Evolutionary conservation across 2,888 invertebrate species (phyloP), one percentile per base, ranked within the genome.

Genomic region (Eucera pruinosa): DNA sequence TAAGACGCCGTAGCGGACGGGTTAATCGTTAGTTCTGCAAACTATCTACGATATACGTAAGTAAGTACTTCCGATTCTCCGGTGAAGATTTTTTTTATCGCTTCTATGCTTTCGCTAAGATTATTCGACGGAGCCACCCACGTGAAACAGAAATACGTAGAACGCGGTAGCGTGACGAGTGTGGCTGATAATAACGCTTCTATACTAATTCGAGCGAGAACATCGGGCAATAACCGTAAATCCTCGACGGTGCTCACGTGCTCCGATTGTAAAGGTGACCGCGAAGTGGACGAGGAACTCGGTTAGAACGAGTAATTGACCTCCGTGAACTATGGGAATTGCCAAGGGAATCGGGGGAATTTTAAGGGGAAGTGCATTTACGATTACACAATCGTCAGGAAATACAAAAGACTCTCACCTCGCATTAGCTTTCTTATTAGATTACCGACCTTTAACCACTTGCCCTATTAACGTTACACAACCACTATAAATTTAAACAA

Each of bases 121-220:
- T 20, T 2, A n/a, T 20, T 45, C 9, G 7, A 27, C 18, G 30
- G n/a, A 41, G 20, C 54, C 67, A 60, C 77, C 82, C 77, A 82
- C 83, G 71, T 64, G 33, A 80, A 72, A 68, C 66, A 70, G 78
- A 74, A 70, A 70, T 54, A 23, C 58, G 30, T 15, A 45, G 55
- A 36, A 48, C 67, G 69, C 55, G 72, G 50, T 54, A 47, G 76
- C 82, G 73, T 80, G 82, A 81, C 78, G 71, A 82, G 77, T 68
- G 73, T 50, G 18, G 52, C 55, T 69, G 80, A 82, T 83, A 81
- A 77, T 70, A 77, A 69, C 65, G 70, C 65, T 76, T 70, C 68
- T 82, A 58, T 64, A 70, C 76, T 82, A 80, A 82, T 83, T 83
- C 66, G 60, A 69, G 71, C 66, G 52, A 58, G 69, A 70, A 65